Evolutionary conservation across 1,140 invertebrate genomes (phyloP), one percentile per base, ranked within the genome.

Genomic region (Zaprionus nigranus): DNA sequence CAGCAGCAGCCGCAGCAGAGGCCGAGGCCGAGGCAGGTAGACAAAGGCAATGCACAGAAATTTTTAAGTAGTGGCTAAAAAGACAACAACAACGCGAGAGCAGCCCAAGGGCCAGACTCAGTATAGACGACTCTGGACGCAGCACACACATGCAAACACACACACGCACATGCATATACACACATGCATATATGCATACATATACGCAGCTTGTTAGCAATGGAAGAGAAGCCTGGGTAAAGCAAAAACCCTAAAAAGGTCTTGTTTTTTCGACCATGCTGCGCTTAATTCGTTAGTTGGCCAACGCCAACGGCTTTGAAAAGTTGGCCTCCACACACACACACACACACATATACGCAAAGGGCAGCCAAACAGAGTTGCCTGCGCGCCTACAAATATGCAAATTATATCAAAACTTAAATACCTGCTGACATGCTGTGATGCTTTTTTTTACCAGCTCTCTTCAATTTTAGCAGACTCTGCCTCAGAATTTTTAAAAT

Each of bases 391-490:
- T 77, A 61, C 67, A 70, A 79, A 84, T 83, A 83, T 84, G 77
- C 81, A 84, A 84, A 84, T 80, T 74, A 51, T 77, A 84, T 80
- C 62, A 63, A 84, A 81, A 80, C 49, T 83, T 84, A 83, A 83
- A 84, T 84, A 83, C 73, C 80, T 83, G 81, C 77, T 83, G 81
- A 83, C 81, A 83, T 83, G 67, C 60, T 24, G 46, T 83, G 67
- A 66, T 13, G 46, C 20, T 51, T 51, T 22, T 51, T 22, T 49
- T 84, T 76, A 36, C 54, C 59, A 51, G 2, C 46, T 24, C 78
- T 54, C 30, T 73, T 63, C 77, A 85, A 68, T 65, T 63, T 12
- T 9, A 62, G 46, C 72, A 83, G 56, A 17, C 43, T 36, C 43
- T 51, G 28, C 26, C 51, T 17, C 28, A 24, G 20, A 36, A 34